Evolutionary conservation across 2,797 vertebrate genomes (phyloP), one percentile per base, ranked within the genome.

Genomic region (Sarcophilus harrisii): DNA sequence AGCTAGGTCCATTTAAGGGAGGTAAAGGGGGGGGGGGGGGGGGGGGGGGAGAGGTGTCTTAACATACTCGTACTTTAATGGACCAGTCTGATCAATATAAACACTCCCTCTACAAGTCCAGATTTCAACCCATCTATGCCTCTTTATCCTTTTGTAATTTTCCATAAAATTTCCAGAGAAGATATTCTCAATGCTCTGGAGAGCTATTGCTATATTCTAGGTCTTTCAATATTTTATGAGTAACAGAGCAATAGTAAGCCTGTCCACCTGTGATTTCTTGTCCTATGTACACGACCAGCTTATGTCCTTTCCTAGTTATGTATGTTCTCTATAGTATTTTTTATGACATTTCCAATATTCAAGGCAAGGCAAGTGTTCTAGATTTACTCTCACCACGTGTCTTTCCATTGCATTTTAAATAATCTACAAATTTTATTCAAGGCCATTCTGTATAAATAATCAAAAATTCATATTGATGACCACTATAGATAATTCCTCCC

Each of bases 1-100:
- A 32, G 66, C 24, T 89, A 89, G 95, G 57, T 91, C 73, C 10
- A 60, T 94, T 97, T 96, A 93, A 58, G 94, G 95, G 92, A 2
- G 12, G 94, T 16, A 89, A 57, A 55, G 62, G 29, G 0, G 66
- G 73, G 1, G 11, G n/a, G 3, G 21, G 2, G 38, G 38, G 38
- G 1, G 38, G 38, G n/a, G n/a, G n/a, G n/a, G n/a, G n/a, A n/a
- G n/a, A n/a, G n/a, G n/a, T n/a, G 3, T 3, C 21, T 87, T 87
- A 87, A 87, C 27, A 87, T 87, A 45, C 21, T 2, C 24, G 27
- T 87, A 9, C 73, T 49, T 87, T 49, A 24, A 87, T 87, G 38
- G 38, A 87, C 38, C 38, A 87, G 2, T 87, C 24, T 87, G 73
- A 87, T 87, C 38, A 87, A 45, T 45, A 45, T 45, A 73, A 18